Evolutionary conservation across 2,113 vertebrate species (phyloP).

Genomic region (Tamias sibiricus): DNA sequence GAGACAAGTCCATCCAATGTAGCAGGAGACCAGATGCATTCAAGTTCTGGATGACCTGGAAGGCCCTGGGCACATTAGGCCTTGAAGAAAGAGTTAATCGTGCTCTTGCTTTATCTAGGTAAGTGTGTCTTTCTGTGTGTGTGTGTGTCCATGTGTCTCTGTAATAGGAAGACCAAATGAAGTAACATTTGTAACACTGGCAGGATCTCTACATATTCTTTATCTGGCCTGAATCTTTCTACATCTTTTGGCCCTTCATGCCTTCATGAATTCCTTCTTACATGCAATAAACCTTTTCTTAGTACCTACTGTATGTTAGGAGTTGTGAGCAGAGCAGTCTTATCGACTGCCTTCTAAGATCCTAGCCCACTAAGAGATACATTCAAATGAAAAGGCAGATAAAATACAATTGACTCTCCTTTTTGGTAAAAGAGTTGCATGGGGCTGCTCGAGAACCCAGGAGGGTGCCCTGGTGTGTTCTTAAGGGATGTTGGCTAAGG

Average conservation of each 20-base stretch:
- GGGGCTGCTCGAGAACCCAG: neutral
- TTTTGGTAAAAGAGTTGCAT: neutral
- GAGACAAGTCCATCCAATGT: constrained; percentile 93
- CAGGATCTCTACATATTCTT: neutral
- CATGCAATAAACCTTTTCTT: neutral
- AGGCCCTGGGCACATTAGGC: constrained; percentile 89
- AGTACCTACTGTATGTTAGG: neutral
- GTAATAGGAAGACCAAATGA: neutral
- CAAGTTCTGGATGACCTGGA: constrained; percentile 94
- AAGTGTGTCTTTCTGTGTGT: neutral
- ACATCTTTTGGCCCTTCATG: too few species aligned
- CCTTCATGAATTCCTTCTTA: neutral
- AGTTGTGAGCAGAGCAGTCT: neutral
- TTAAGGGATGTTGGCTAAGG: neutral
- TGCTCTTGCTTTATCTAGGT: constrained; percentile 90
- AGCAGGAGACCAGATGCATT: constrained; percentile 92
- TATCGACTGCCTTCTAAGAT: neutral
- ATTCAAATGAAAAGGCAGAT: neutral
- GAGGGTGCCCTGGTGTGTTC: neutral
- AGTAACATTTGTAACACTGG: neutral
- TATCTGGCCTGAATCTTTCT: too few species aligned
- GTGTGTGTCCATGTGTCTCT: neutral
- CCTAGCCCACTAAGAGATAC: neutral
- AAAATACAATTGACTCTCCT: neutral
- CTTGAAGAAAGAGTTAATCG: constrained; percentile 92